These are phyloP conservation scores for Heliothis subflexa DNA, from an alignment of 1,140 invertebrate genomes.

Conservation along the genomic window DNA sequence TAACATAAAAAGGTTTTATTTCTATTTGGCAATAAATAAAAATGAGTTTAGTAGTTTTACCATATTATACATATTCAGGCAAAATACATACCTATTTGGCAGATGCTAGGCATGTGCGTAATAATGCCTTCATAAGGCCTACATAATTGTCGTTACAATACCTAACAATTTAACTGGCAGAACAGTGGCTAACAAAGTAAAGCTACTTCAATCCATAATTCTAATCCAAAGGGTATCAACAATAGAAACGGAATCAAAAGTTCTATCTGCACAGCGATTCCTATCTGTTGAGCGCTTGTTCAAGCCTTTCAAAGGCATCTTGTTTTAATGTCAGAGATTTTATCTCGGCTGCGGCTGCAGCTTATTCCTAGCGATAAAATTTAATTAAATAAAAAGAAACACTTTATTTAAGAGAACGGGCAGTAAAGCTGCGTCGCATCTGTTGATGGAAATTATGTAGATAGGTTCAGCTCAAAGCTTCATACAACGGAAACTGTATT, in stretches of 20 bases:
- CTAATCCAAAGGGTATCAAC: conserved; percentile 52
- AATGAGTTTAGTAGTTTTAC: too few species aligned
- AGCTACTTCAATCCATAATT: conserved; percentile 1
- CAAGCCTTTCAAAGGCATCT: conserved; percentile 52
- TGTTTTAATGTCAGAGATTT: conserved; percentile 58
- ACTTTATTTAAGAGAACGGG: conserved; percentile 31
- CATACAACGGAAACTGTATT: conserved; percentile 15
- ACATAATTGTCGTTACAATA: too few species aligned
- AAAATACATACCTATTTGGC: too few species aligned
- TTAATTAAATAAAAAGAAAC: conserved; percentile 47
- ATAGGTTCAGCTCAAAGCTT: conserved; percentile 9
- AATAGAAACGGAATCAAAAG: conserved; percentile 58
- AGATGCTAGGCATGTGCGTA: too few species aligned
- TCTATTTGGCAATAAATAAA: too few species aligned
- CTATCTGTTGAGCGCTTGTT: conserved; percentile 51
- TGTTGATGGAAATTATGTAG: neutral
- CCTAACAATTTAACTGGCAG: too few species aligned
- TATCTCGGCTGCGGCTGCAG: conserved; percentile 47
- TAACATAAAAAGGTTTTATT: too few species aligned
- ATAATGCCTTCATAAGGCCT: too few species aligned
- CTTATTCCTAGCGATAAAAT: conserved; percentile 39
- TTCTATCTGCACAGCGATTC: conserved; percentile 57
- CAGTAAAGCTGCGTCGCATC: conserved; percentile 1
- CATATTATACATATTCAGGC: too few species aligned
- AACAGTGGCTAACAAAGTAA: neutral